phyloP scores from a whole-genome alignment of 2,113 vertebrate genomes.

The Mesitornis unicolor region DNA sequence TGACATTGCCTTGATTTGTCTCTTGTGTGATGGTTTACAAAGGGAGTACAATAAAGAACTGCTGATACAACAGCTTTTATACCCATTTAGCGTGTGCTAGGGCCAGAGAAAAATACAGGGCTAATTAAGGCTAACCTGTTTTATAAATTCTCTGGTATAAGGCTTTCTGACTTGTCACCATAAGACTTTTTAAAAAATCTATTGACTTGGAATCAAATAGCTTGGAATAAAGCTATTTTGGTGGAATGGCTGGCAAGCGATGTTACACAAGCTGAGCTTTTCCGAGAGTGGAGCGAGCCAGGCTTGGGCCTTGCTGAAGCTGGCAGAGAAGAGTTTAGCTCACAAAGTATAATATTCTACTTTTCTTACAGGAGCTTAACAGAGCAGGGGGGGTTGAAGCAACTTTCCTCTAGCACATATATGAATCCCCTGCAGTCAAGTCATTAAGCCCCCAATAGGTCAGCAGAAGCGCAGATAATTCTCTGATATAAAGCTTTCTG shows the following conservation, averaged over 20 bases:
- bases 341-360: not conserved
- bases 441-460: not conserved
- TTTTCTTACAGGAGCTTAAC: not conserved
- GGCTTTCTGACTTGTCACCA: not conserved
- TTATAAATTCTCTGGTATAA: not conserved
- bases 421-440: not conserved
- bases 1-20: not conserved
- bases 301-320: not conserved
- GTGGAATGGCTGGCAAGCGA: not conserved
- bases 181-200: not conserved
- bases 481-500: not conserved
- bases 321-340: not conserved
- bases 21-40: not conserved
- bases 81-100: not conserved
- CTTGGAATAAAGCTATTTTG: not conserved
- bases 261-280: not conserved
- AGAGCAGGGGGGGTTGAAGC: not conserved
- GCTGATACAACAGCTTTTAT: not conserved
- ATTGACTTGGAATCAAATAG: too few relatives aligned
- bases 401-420: not conserved
- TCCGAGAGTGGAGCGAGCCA: not conserved
- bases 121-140: not conserved
- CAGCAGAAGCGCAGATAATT: not conserved
- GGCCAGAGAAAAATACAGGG: not conserved
- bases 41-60: not conserved